These are phyloP conservation scores for Gymnodraco acuticeps DNA, from an alignment of 2,797 vertebrate species.

Conservation along the genomic window DNA sequence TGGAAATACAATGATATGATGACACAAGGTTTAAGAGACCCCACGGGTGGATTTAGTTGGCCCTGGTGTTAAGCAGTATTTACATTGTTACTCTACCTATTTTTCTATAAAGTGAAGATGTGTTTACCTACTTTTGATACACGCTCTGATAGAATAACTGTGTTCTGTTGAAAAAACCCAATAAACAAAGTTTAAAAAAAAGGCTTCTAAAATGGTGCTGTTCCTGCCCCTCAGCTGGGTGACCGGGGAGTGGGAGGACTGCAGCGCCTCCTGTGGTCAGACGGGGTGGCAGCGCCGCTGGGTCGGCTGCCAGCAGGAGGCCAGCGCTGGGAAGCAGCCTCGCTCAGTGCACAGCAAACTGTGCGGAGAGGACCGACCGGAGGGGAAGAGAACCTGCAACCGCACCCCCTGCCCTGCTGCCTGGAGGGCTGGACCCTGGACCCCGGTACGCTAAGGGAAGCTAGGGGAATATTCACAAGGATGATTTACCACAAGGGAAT, in stretches of 20 bases:
- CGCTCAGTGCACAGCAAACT: slow-evolving; percentile 85
- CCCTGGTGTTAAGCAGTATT: too few species aligned
- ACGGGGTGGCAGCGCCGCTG: slow-evolving; percentile 89
- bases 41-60: too few species aligned
- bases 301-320: slow-evolving; percentile 90
- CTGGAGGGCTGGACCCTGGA: slow-evolving; percentile 94
- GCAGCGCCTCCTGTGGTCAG: slow-evolving; percentile 93
- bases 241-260: slow-evolving; percentile 91
- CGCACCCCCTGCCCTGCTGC: slow-evolving; percentile 89
- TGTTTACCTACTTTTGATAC: too few species aligned
- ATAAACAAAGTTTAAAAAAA: neutral
- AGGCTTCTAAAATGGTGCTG: neutral
- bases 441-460: slow-evolving; percentile 81
- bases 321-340: slow-evolving; percentile 85
- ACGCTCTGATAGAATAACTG: too few species aligned
- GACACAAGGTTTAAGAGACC: too few species aligned
- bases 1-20: too few species aligned
- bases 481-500: too few species aligned
- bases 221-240: slow-evolving; percentile 87
- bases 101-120: too few species aligned
- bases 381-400: slow-evolving; percentile 91
- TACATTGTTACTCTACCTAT: too few species aligned
- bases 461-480: neutral
- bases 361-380: slow-evolving; percentile 89
- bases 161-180: too few species aligned